phyloP scores from a whole-genome alignment of 1,140 invertebrate species.

The Meloidogyne hapla region DNA sequence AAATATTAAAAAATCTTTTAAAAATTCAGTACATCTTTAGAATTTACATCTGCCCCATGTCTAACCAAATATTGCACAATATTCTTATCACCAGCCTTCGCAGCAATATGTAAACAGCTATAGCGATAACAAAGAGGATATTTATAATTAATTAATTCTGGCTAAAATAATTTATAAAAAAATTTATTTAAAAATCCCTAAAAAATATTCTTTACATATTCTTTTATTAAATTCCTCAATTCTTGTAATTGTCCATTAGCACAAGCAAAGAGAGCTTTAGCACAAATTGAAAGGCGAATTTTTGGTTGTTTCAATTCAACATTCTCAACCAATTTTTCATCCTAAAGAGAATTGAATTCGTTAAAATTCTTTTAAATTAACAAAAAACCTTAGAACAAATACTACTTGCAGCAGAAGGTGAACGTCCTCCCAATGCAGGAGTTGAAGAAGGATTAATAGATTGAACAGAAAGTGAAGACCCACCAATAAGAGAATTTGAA shows the following conservation, averaged over 20 bases:
- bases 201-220: not conserved
- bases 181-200: no score
- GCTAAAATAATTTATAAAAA: conserved; percentile 9
- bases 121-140: conserved; percentile 20
- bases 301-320: not conserved
- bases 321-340: conserved; percentile 3
- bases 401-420: conserved; percentile 13
- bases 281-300: conserved; percentile 9
- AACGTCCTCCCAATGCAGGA: not conserved
- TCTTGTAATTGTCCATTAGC: conserved; percentile 21
- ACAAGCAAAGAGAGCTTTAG: conserved; percentile 14
- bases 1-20: no score
- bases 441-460: conserved; percentile 1
- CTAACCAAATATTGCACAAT: conserved; percentile 21
- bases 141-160: conserved; percentile 28
- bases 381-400: conserved; percentile 14
- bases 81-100: conserved; percentile 11
- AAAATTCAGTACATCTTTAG: conserved; percentile 30
- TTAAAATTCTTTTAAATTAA: not conserved
- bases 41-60: conserved; percentile 14
- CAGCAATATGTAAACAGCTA: conserved; percentile 28
- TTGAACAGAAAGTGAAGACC: conserved; percentile 11
- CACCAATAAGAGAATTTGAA: not conserved
- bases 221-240: conserved; percentile 3
- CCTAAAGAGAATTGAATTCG: not conserved